Base-by-base conservation (phyloP, 1,140 invertebrate genomes). In the Drosophila mayri region DNA sequence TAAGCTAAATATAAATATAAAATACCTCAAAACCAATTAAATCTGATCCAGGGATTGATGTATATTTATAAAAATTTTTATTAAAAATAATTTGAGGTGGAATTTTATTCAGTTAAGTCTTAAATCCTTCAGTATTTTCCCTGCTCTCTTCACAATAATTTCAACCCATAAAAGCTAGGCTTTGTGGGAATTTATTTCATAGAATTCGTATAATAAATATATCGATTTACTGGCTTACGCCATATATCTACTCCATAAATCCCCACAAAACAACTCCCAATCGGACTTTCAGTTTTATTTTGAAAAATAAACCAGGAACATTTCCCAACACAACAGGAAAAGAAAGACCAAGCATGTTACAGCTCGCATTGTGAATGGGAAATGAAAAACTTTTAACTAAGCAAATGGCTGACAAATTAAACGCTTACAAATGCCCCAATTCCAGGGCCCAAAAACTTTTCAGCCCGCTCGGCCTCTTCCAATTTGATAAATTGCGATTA, bases 401-500 rank as follows among this genome's bases (percentile, higher is more conserved):
- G 65, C 82, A 74, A 86, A 87, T 86, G 68, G 57, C 67, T 73
- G 79, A 83, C 84, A 87, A 87, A 87, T 87, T 88, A 88, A 86
- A 87, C 66, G 82, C 74, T 86, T 81, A 78, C 73, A 74, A 82
- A 74, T 75, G 70, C 65, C 78, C 72, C 72, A 72, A 72, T 72
- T 72, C 37, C 50, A 37, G 35, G 40, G 37, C n/a, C 52, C 40
- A 66, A 57, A 75, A 79, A 67, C 40, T 80, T 74, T 67, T 59
- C 30, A 65, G 22, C 18, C 54, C 76, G 47, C 28, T 52, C 65
- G 65, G 66, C 54, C 57, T 54, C 47, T 30, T 80, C 67, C 84
- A 88, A 84, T 88, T 88, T 88, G 80, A 88, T 88, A 88, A 88
- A 84, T 88, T 88, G 84, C 84, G 84, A 80, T 88, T 87, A 87